A percentile compares a stretch with the other conserved stretches of the same genome.
Evolutionary conservation across 2,797 vertebrate genomes (phyloP).

Genomic region (Picus viridis): DNA sequence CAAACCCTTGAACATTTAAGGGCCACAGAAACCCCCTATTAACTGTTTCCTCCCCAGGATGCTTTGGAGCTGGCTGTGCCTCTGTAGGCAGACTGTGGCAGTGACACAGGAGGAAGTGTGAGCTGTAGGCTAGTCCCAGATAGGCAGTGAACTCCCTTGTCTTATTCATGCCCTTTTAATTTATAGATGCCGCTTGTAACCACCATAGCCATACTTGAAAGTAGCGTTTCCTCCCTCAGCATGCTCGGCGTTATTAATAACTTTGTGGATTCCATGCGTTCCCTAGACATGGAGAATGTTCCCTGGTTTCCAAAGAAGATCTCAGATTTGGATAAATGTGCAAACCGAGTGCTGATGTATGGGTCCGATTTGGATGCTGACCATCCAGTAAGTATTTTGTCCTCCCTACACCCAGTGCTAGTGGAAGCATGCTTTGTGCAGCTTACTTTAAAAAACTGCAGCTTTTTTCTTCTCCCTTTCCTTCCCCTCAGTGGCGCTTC

Average conservation of each 20-base stretch:
- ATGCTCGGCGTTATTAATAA: conserved; percentile 11
- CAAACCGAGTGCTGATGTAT: conserved; percentile 96
- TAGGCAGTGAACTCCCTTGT: conserved; percentile 54
- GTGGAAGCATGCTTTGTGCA: not conserved
- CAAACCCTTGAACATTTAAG: not conserved
- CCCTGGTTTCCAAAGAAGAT: conserved; percentile 99
- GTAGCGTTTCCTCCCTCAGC: not conserved
- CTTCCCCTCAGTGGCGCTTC: fast-evolving
- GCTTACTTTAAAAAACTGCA: not conserved
- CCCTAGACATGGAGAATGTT: conserved; percentile 85
- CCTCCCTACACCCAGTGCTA: not conserved
- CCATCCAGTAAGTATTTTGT: conserved; percentile 86
- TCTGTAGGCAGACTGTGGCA: conserved; percentile 13
- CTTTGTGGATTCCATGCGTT: conserved; percentile 25
- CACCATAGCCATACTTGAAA: not conserved
- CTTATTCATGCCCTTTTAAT: conserved; percentile 48
- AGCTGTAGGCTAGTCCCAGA: conserved; percentile 62
- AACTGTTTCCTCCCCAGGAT: not conserved
- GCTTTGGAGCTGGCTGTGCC: not conserved
- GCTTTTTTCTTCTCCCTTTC: not conserved
- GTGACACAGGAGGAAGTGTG: conserved; percentile 64
- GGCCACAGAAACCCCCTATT: not conserved
- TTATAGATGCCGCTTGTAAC: conserved; percentile 39
- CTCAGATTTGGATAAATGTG: conserved; percentile 96
- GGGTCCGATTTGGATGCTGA: conserved; percentile 95